Conservation (phyloP, 2,797 vertebrate species). For the Acipenser ruthenus region DNA sequence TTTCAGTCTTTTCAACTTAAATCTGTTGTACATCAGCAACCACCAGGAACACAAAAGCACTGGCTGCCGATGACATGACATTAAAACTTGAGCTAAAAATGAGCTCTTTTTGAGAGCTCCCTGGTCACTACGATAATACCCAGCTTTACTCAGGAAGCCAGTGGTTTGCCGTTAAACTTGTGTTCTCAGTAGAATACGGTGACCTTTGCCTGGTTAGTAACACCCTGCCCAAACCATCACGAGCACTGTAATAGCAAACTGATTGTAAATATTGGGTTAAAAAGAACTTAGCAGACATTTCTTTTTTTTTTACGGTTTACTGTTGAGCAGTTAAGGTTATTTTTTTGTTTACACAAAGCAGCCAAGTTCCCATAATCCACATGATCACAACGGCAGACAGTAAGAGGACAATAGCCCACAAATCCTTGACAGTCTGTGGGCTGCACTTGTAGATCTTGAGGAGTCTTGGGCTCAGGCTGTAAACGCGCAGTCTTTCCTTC, state of each 20-base stretch:
- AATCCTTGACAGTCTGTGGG: neutral
- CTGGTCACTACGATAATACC: too few species aligned
- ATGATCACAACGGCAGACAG: conserved; percentile 11
- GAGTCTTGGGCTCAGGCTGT: neutral
- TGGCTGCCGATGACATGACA: too few species aligned
- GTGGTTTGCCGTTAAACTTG: neutral
- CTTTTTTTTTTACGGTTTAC: conserved; percentile 10
- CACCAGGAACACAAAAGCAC: too few species aligned
- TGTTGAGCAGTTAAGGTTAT: conserved; percentile 10
- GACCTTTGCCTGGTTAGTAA: too few species aligned
- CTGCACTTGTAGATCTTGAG: neutral
- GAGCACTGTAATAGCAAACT: too few species aligned
- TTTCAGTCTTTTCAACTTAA: too few species aligned
- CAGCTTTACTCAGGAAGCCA: too few species aligned
- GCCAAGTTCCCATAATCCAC: conserved; percentile 43
- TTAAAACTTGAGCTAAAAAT: too few species aligned
- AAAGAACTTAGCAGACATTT: neutral
- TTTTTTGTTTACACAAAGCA: conserved; percentile 20
- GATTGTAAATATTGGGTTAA: too few species aligned
- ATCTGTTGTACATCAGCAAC: too few species aligned
- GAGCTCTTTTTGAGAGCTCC: too few species aligned
- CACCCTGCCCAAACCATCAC: neutral
- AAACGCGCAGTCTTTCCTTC: neutral
- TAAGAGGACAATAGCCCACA: conserved; percentile 7
- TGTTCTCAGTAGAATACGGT: too few species aligned